Percentiles rank a stretch among this genome's conserved stretches.
Evolutionary conservation across 2,888 invertebrate genomes (phyloP).

Genomic region (Venusia cambrica): DNA sequence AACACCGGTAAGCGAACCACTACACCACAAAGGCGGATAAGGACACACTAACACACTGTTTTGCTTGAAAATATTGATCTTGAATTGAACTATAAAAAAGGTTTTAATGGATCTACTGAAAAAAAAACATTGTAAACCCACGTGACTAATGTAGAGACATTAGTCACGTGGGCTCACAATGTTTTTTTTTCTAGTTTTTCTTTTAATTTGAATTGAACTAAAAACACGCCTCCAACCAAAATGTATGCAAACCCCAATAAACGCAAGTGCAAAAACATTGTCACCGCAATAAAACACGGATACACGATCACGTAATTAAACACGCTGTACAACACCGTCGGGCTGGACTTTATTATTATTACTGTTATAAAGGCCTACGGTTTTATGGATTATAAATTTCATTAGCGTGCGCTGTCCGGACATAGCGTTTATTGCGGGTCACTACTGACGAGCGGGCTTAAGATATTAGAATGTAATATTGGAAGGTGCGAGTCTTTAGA

Average conservation of each 20-base stretch:
- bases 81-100: no score
- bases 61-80: no score
- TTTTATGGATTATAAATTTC: constrained; percentile 76
- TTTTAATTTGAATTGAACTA: no score
- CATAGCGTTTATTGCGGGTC: constrained; percentile 57
- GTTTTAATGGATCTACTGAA: no score
- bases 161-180: no score
- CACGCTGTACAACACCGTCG: constrained; percentile 31
- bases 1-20: no score
- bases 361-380: constrained; percentile 68
- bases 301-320: constrained; percentile 39
- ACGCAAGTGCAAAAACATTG: constrained; percentile 23
- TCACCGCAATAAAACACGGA: constrained; percentile 20
- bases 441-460: constrained; percentile 16
- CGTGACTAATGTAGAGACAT: no score
- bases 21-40: no score
- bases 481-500: constrained; percentile 8
- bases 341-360: constrained; percentile 66
- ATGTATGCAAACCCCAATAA: constrained; percentile 15
- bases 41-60: no score
- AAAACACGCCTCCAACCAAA: no score
- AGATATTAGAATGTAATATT: constrained; percentile 20
- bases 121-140: no score
- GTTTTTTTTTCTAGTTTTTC: no score
- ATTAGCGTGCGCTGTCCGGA: constrained; percentile 68